These are phyloP conservation scores for Corbicula japonica DNA, from an alignment of 2,888 invertebrate genomes.

Conservation along the genomic window DNA sequence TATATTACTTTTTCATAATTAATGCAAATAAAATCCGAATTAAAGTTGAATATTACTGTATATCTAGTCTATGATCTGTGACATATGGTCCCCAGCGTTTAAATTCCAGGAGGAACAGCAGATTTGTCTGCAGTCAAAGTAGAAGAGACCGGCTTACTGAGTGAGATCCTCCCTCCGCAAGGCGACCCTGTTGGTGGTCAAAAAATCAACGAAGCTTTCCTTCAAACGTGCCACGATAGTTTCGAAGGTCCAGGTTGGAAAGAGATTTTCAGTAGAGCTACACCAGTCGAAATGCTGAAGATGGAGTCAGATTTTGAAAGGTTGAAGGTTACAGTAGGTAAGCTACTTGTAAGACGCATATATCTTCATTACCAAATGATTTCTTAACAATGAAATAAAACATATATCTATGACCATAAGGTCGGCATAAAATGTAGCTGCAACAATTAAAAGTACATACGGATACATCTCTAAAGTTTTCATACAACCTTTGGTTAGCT, in stretches of 20 bases:
- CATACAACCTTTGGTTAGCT: no score
- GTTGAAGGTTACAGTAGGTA: slow-evolving; percentile 47
- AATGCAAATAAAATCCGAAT: background rate
- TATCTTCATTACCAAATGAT: no score
- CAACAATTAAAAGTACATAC: no score
- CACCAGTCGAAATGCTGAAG: slow-evolving; percentile 30
- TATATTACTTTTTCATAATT: background rate
- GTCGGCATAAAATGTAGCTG: no score
- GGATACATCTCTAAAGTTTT: no score
- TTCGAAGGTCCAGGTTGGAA: slow-evolving; percentile 43
- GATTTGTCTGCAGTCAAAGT: slow-evolving; percentile 56
- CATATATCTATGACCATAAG: no score
- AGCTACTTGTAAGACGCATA: no score
- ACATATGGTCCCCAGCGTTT: no score
- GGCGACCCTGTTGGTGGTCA: slow-evolving; percentile 48
- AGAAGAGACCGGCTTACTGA: slow-evolving; percentile 27
- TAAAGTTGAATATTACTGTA: background rate
- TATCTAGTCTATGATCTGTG: background rate
- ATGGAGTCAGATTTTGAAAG: slow-evolving; percentile 61
- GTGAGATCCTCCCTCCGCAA: slow-evolving; percentile 30
- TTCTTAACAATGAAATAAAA: no score
- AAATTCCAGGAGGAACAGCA: slow-evolving; percentile 49
- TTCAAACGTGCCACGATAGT: slow-evolving; percentile 43
- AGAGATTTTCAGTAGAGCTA: slow-evolving; percentile 13
- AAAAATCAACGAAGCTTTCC: slow-evolving; percentile 52